Conservation (phyloP, 2,113 vertebrate species). For the Myotis davidii region DNA sequence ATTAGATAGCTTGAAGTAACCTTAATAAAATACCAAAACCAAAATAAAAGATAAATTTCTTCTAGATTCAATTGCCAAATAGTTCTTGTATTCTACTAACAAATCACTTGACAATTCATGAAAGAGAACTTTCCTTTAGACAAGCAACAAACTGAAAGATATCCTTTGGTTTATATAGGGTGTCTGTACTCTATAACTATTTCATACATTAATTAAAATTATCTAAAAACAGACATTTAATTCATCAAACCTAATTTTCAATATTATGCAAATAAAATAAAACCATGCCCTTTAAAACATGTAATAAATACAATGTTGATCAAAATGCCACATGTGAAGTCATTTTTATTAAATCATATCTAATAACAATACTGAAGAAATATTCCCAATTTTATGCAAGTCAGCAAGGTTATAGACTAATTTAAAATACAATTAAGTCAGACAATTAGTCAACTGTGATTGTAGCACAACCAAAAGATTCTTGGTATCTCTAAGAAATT, state of each 20-base stretch:
- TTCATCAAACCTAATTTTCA: constrained; percentile 8
- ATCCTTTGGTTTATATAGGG: not conserved
- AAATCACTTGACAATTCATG: constrained; percentile 25
- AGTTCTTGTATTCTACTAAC: not conserved
- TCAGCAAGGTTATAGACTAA: not conserved
- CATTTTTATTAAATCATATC: constrained; percentile 29
- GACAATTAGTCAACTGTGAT: not conserved
- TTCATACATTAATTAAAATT: not conserved
- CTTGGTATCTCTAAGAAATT: constrained; percentile 27
- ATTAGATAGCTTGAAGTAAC: not conserved
- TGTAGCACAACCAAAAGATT: constrained; percentile 1
- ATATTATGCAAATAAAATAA: not conserved
- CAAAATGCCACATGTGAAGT: not conserved
- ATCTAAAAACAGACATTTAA: constrained; percentile 23
- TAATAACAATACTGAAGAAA: not conserved
- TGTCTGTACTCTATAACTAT: not conserved
- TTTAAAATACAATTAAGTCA: constrained; percentile 1
- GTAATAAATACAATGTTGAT: not conserved
- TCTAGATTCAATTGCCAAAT: constrained; percentile 12
- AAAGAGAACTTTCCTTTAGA: not conserved
- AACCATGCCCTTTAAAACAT: not conserved
- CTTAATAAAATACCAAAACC: constrained; percentile 18
- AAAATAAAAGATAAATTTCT: constrained; percentile 32
- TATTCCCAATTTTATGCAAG: not conserved
- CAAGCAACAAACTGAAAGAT: not conserved